Conservation (phyloP, 2,888 invertebrate species). For the Rhagium mordax region DNA sequence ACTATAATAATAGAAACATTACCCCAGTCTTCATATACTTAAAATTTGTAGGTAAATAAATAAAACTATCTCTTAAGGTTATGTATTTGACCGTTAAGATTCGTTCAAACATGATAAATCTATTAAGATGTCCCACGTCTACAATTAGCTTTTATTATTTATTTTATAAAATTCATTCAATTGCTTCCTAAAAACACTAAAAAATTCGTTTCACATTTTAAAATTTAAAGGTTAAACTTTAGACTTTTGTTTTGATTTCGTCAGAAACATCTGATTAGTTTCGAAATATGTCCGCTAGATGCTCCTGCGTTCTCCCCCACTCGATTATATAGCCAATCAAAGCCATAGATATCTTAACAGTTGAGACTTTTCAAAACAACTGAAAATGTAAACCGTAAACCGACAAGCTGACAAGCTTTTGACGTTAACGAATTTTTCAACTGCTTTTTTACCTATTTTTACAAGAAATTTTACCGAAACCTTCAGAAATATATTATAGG, state of each 20-base stretch:
- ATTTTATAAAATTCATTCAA: neutral
- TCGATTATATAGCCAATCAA: slow-evolving; percentile 57
- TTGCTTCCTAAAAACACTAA: neutral
- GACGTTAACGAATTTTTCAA: slow-evolving; percentile 61
- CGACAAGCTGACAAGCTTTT: slow-evolving; percentile 57
- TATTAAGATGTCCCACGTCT: slow-evolving; percentile 3
- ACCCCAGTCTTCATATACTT: slow-evolving; percentile 61
- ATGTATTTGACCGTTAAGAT: slow-evolving; percentile 70
- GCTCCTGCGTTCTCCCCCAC: slow-evolving; percentile 15
- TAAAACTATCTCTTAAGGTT: slow-evolving; percentile 70
- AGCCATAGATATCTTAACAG: slow-evolving; percentile 54
- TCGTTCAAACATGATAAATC: slow-evolving; percentile 69
- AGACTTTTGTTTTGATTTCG: slow-evolving; percentile 14
- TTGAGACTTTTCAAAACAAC: slow-evolving; percentile 63
- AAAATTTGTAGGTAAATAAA: slow-evolving; percentile 66
- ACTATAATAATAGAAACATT: slow-evolving; percentile 54
- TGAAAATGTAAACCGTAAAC: slow-evolving; percentile 57
- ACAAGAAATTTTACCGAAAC: slow-evolving; percentile 8
- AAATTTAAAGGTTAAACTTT: slow-evolving; percentile 23
- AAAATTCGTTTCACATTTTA: neutral
- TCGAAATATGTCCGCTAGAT: slow-evolving; percentile 27
- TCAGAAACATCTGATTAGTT: slow-evolving; percentile 38
- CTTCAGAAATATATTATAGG: slow-evolving; percentile 13
- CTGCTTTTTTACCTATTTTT: slow-evolving; percentile 51
- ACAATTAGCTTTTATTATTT: neutral